Conservation (phyloP, 2,113 vertebrate genomes). For the Strix aluco region DNA sequence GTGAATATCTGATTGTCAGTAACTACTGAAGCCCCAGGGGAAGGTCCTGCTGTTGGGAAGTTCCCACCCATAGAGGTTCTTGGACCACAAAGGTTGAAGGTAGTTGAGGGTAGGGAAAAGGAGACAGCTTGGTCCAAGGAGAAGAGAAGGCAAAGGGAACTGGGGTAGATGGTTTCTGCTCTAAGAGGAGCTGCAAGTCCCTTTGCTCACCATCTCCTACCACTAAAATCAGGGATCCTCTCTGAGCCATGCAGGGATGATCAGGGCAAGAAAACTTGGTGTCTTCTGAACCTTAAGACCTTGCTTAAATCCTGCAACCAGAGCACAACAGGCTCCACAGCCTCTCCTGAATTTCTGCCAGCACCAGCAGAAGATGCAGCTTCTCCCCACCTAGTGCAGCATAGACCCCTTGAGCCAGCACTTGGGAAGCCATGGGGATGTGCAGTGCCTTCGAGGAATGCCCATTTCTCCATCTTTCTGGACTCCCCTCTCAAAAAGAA, state of each 20-base stretch:
- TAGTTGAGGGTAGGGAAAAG: too few species aligned
- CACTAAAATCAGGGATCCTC: not conserved
- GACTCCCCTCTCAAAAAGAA: not conserved
- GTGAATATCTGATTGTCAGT: not conserved
- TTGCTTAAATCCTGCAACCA: not conserved
- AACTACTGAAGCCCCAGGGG: not conserved
- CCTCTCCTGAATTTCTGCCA: not conserved
- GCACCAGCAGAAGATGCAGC: not conserved
- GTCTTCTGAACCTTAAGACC: not conserved
- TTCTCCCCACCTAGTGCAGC: not conserved
- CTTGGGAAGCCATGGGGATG: not conserved
- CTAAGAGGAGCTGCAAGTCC: not conserved
- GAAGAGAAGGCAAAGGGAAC: not conserved
- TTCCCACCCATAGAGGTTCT: not conserved
- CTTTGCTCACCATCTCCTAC: not conserved
- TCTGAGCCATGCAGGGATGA: not conserved
- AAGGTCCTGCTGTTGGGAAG: not conserved
- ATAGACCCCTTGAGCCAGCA: accelerated
- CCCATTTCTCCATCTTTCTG: not conserved
- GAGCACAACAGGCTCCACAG: not conserved
- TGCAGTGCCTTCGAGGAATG: not conserved
- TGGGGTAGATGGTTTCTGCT: not conserved
- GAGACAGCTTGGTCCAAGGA: not conserved
- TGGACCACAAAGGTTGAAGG: not conserved
- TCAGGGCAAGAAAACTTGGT: not conserved